These are phyloP conservation scores for Lipotes vexillifer DNA, from an alignment of 2,113 vertebrate genomes.

Conservation along the genomic window DNA sequence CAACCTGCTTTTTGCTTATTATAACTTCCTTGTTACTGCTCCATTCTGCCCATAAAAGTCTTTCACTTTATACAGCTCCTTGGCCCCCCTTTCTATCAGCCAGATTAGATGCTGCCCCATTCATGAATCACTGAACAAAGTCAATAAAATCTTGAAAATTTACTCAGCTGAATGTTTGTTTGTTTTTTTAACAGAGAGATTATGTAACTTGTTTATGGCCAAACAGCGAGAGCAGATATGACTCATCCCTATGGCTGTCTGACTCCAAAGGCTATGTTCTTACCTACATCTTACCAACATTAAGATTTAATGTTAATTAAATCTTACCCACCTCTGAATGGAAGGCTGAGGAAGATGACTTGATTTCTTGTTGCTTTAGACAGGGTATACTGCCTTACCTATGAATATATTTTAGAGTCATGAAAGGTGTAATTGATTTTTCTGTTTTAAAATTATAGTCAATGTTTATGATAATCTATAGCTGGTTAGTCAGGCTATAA, in stretches of 20 bases:
- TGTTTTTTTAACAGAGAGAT: neutral
- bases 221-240: neutral
- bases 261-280: neutral
- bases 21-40: neutral
- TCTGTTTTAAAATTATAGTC: constrained; percentile 8
- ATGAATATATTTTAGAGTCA: neutral
- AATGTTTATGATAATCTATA: neutral
- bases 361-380: neutral
- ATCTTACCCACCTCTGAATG: neutral
- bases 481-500: neutral
- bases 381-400: neutral
- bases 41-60: neutral
- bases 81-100: neutral
- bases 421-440: neutral
- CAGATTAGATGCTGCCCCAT: neutral
- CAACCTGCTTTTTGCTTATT: neutral
- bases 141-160: neutral
- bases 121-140: neutral
- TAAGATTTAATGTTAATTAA: neutral
- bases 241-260: neutral
- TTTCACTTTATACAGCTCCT: neutral
- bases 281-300: neutral
- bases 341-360: neutral
- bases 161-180: neutral
- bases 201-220: neutral